Conservation (phyloP, 2,113 vertebrate genomes). For the Microtus oregoni region DNA sequence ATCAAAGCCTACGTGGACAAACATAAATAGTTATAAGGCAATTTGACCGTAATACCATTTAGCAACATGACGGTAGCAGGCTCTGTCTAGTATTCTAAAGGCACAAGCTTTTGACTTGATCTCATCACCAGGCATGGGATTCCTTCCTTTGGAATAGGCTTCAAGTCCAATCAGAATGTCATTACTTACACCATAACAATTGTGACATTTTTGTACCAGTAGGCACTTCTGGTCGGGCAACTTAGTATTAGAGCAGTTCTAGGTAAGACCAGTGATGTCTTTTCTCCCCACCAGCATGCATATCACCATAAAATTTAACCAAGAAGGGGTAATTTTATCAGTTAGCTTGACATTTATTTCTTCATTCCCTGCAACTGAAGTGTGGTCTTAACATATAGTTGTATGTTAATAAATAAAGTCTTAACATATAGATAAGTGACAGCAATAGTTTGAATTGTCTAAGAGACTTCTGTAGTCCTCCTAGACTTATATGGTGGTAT, state of each 20-base stretch:
- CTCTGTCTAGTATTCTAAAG: neutral
- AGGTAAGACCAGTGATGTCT: too few relatives aligned
- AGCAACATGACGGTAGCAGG: neutral
- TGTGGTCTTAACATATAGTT: too few relatives aligned
- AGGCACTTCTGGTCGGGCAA: neutral
- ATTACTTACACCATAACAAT: neutral
- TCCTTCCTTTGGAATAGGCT: neutral
- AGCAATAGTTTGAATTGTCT: neutral
- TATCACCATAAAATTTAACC: too few relatives aligned
- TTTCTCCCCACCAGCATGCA: too few relatives aligned
- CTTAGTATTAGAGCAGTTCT: too few relatives aligned
- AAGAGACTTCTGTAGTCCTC: neutral
- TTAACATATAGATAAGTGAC: neutral
- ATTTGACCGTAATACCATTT: neutral
- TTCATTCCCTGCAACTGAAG: neutral
- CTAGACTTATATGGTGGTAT: neutral
- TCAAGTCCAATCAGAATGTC: neutral
- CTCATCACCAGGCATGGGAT: rapidly evolving
- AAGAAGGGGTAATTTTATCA: neutral
- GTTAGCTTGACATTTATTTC: neutral
- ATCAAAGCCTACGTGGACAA: neutral
- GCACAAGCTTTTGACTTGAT: neutral
- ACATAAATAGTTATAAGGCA: neutral
- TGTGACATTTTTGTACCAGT: neutral
- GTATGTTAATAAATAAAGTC: too few relatives aligned